These are phyloP conservation scores for Epinephelus coioides DNA, from an alignment of 2,797 vertebrate genomes.

Conservation along the genomic window DNA sequence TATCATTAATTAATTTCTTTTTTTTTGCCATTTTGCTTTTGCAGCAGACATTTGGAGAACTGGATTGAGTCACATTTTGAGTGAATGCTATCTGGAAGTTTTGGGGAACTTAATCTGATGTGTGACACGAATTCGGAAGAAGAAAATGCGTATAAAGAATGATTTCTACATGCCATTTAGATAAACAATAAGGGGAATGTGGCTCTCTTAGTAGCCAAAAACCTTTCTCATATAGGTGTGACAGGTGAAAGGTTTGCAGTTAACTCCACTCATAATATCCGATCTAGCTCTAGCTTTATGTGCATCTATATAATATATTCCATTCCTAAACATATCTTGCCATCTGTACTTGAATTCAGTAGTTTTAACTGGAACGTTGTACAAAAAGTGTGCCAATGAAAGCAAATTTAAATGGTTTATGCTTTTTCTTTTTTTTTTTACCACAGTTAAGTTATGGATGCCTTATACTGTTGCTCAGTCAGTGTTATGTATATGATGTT, in stretches of 20 bases:
- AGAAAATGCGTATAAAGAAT: background rate
- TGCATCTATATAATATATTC: constrained; percentile 41
- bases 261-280: constrained; percentile 22
- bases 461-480: constrained; percentile 70
- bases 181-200: constrained; percentile 20
- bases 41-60: constrained; percentile 23
- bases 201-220: constrained; percentile 62
- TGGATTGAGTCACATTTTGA: constrained; percentile 34
- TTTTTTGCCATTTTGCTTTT: constrained; percentile 33
- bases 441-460: constrained; percentile 60
- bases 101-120: background rate
- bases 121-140: background rate
- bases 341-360: constrained; percentile 71
- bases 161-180: background rate
- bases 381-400: constrained; percentile 81
- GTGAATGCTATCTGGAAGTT: constrained; percentile 13
- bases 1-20: background rate
- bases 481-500: constrained; percentile 78
- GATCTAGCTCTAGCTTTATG: constrained; percentile 12
- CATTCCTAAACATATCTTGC: constrained; percentile 59
- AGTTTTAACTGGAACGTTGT: constrained; percentile 60
- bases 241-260: constrained; percentile 39
- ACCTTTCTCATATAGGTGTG: constrained; percentile 25
- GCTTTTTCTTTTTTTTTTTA: constrained; percentile 50
- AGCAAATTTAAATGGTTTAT: constrained; percentile 49